These are phyloP conservation scores for Coelinius sp. DNA, from an alignment of 2,888 invertebrate genomes.

Conservation along the genomic window DNA sequence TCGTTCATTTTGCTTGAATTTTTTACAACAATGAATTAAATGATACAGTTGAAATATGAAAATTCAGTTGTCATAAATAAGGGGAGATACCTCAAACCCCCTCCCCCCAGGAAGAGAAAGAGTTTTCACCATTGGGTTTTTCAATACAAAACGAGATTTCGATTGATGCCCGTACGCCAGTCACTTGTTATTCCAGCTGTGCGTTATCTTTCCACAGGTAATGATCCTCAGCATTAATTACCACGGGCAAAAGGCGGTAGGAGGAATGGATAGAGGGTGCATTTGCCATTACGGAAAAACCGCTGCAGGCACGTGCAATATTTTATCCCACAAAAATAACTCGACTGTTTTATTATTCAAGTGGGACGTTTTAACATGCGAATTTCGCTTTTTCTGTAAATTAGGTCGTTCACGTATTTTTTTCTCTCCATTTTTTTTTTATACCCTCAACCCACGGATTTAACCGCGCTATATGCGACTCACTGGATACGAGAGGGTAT, in stretches of 20 bases:
- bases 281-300: conserved; percentile 23
- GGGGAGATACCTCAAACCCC: no score
- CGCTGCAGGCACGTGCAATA: conserved; percentile 23
- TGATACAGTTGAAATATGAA: background rate
- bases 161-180: background rate
- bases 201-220: conserved; percentile 22
- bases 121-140: background rate
- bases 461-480: background rate
- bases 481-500: background rate
- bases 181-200: conserved; percentile 18
- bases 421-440: background rate
- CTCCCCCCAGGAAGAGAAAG: background rate
- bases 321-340: conserved; percentile 35
- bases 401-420: conserved; percentile 32
- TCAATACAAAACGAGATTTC: conserved; percentile 7
- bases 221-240: conserved; percentile 25
- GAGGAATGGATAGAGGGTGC: background rate
- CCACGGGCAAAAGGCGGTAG: conserved; percentile 10
- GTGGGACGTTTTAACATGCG: conserved; percentile 36
- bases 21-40: background rate
- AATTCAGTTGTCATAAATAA: background rate
- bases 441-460: background rate
- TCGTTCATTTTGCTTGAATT: background rate
- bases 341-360: conserved; percentile 38
- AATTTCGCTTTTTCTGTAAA: conserved; percentile 33